Base-by-base conservation (phyloP, 2,113 vertebrate genomes). In the Chionomys nivalis region DNA sequence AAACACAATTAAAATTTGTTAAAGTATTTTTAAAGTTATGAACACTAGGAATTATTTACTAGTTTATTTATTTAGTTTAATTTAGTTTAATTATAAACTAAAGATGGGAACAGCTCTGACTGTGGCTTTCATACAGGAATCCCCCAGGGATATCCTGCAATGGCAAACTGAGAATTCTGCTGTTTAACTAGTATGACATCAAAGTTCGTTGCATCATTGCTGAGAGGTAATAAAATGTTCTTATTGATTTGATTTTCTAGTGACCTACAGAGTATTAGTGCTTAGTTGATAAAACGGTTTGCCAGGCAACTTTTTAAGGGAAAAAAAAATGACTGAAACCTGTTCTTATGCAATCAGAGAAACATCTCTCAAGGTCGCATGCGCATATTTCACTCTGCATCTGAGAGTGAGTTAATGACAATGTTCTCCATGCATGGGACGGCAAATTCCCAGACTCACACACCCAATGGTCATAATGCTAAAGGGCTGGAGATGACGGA, bases 281-380 rank as follows among this genome's bases (percentile, higher is more conserved):
- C 65, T 73, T 36, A 85, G 28, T 52, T 90, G 66, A 26, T 66
- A 72, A 31, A 77, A 49, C 63, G 92, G 9, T 76, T 79, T 88
- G 36, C 81, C 65, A 86, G 65, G 47, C 13, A 91, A 96, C 92
- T 63, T 58, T 23, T 97, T 93, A 65, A 44, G 58, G 28, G 75
- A 55, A n/a, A 33, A 91, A 91, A 68, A 58, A 87, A 76, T 66
- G 93, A 78, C 66, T 23, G 13, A 89, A 91, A 77, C 70, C 73
- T 93, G 81, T 75, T 39, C 76, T 91, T 90, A 93, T 39, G 11
- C 44, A 85, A 55, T 93, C 92, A 66, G 23, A 47, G 82, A 94
- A 73, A 73, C 72, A 95, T 44, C 72, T 94, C 49, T 86, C 36
- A 85, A 94, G 87, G 28, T 49, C 9, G 12, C 8, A 76, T 70